These are phyloP conservation scores for Teleogryllus oceanicus DNA, from an alignment of 2,888 invertebrate species.

Conservation along the genomic window DNA sequence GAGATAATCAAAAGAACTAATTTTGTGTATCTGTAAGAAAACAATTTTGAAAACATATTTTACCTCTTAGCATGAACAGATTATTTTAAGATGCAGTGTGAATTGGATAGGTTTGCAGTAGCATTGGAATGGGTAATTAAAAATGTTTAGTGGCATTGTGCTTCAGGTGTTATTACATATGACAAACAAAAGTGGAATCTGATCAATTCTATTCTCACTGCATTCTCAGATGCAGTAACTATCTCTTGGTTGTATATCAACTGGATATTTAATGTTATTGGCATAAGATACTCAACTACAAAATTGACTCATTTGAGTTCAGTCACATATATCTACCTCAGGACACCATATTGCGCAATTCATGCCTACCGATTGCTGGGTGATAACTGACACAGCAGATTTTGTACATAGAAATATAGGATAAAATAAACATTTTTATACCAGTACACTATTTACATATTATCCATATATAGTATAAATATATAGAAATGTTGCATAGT, in stretches of 20 bases:
- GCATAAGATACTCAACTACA: too few relatives aligned
- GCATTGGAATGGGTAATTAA: too few relatives aligned
- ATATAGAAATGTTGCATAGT: constrained; percentile 35
- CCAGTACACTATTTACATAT: constrained; percentile 31
- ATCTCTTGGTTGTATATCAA: too few relatives aligned
- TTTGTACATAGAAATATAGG: constrained; percentile 18
- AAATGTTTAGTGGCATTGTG: too few relatives aligned
- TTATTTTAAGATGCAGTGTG: background rate
- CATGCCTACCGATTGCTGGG: background rate
- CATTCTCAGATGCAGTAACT: too few relatives aligned
- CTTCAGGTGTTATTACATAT: too few relatives aligned
- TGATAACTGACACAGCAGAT: background rate
- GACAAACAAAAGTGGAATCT: too few relatives aligned
- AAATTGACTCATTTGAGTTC: background rate
- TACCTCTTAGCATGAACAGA: background rate
- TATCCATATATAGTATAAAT: constrained; percentile 27
- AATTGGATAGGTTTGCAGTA: background rate
- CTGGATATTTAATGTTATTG: too few relatives aligned
- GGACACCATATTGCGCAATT: background rate
- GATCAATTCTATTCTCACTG: too few relatives aligned
- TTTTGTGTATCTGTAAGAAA: background rate
- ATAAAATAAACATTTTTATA: constrained; percentile 35
- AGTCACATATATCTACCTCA: constrained; percentile 10
- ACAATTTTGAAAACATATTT: background rate
- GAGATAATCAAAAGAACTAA: background rate